Base-by-base conservation (phyloP, 2,888 invertebrate species). In the Craniophora ligustri region DNA sequence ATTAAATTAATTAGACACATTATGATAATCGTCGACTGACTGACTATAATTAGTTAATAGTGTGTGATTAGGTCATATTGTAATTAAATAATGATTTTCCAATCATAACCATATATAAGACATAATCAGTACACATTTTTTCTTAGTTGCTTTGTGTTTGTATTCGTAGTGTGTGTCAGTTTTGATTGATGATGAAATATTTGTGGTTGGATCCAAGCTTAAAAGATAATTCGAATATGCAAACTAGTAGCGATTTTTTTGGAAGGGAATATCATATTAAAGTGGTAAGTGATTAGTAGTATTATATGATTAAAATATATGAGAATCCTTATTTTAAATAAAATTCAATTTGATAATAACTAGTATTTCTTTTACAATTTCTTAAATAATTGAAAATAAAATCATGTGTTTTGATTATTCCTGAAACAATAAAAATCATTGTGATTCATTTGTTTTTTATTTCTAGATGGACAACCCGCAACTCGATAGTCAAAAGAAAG, bases 1-100 rank as follows among this genome's bases (percentile, higher is more conserved):
- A 69, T 64, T 59, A 42, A 54, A 54, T 56, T 61, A 64, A 68
- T 65, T 51, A 48, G 10, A 19, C 8, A 54, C 50, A 54, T 55
- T 38, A 54, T 32, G 28, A 54, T 72, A 73, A 65, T 69, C 32
- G 57, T 63, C 40, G 35, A 41, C 44, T 31, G 14, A 46, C 50
- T 47, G 44, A 55, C 64, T 54, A 73, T 72, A 75, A 85, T 86
- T 87, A 88, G 81, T 84, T 86, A 88, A 87, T 84, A 73, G 72
- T 73, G 51, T 61, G 68, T 75, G 65, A 82, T 83, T 82, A 76
- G 70, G 72, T 80, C 76, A 80, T 78, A 68, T 73, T 65, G 64
- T 79, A 71, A 84, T 87, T 85, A 81, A 85, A 82, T 85, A 85
- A 84, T 85, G 76, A 74, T 72, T 77, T 69, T 68, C 51, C 66